A percentile compares a stretch with the other conserved stretches of the same genome.
Conservation (phyloP, 1,140 invertebrate species). For the Ostrea denselamellosa region DNA sequence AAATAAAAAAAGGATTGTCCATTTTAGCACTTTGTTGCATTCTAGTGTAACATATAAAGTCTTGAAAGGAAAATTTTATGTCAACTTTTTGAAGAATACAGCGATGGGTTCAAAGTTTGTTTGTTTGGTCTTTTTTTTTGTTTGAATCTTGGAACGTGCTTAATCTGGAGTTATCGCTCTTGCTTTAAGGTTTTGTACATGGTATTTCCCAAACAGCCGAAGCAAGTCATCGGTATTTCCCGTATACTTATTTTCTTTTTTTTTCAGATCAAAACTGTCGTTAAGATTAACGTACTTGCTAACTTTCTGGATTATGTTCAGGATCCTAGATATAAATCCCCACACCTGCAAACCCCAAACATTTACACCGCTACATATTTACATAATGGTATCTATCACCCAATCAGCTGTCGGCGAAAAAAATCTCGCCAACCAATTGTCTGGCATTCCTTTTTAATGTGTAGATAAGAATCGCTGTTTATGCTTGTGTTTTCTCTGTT, state of each 20-base stretch:
- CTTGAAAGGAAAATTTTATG: not conserved
- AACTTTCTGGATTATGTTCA: constrained; percentile 16
- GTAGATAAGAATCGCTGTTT: constrained; percentile 37
- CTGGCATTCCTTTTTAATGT: constrained; percentile 28
- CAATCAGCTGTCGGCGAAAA: constrained; percentile 22
- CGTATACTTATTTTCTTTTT: no score
- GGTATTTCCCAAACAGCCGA: no score
- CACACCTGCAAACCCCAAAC: constrained; percentile 10
- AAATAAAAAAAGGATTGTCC: no score
- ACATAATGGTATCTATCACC: constrained; percentile 26
- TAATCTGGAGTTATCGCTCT: not conserved
- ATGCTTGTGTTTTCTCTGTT: constrained; percentile 28
- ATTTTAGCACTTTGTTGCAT: not conserved
- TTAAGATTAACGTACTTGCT: not conserved
- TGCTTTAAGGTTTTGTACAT: no score
- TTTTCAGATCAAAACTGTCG: not conserved
- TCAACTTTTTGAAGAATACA: not conserved
- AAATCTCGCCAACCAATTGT: constrained; percentile 36
- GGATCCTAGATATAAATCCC: not conserved
- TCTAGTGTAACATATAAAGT: not conserved
- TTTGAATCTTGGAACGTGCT: not conserved
- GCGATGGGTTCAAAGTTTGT: not conserved
- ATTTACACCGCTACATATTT: constrained; percentile 25
- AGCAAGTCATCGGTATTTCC: no score
- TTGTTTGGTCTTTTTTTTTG: not conserved